These are phyloP conservation scores for Malthinus seriepunctatus DNA, from an alignment of 2,888 invertebrate genomes.

Conservation along the genomic window DNA sequence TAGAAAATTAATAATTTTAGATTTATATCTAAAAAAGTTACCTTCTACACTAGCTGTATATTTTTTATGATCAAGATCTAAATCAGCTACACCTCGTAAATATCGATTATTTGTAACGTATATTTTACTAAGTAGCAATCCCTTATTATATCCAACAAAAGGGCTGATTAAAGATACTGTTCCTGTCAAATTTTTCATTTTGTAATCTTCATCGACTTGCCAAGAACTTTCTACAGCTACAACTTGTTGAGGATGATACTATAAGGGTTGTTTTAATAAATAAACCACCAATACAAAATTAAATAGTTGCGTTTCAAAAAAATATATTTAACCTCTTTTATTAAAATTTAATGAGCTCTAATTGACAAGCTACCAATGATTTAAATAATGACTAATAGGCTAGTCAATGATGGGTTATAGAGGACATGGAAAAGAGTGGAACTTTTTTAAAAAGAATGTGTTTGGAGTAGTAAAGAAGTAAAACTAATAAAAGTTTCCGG, in stretches of 20 bases:
- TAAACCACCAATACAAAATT: background rate
- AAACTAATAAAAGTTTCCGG: no score
- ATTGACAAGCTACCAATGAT: no score
- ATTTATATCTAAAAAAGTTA: conserved; percentile 37
- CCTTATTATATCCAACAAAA: conserved; percentile 69
- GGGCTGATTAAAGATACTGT: conserved; percentile 69
- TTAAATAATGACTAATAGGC: no score
- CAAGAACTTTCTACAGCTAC: conserved; percentile 73
- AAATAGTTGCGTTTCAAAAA: no score
- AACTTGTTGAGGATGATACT: conserved; percentile 69
- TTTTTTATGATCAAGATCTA: conserved; percentile 72
- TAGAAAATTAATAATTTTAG: background rate
- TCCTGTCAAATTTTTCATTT: conserved; percentile 68
- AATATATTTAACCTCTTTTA: no score
- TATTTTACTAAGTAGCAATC: conserved; percentile 69
- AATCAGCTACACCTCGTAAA: conserved; percentile 69
- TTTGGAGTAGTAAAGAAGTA: no score
- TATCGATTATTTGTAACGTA: conserved; percentile 65
- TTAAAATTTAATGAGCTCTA: no score
- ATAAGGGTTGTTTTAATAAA: conserved; percentile 5
- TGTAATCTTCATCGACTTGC: conserved; percentile 61
- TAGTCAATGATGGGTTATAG: no score
- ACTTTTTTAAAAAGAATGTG: no score
- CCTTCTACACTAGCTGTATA: conserved; percentile 69
- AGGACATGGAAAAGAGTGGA: no score